Percentiles rank a stretch among this genome's conserved stretches.
These are phyloP conservation scores for Colinus virginianus DNA, from an alignment of 2,113 vertebrate species.

Conservation along the genomic window DNA sequence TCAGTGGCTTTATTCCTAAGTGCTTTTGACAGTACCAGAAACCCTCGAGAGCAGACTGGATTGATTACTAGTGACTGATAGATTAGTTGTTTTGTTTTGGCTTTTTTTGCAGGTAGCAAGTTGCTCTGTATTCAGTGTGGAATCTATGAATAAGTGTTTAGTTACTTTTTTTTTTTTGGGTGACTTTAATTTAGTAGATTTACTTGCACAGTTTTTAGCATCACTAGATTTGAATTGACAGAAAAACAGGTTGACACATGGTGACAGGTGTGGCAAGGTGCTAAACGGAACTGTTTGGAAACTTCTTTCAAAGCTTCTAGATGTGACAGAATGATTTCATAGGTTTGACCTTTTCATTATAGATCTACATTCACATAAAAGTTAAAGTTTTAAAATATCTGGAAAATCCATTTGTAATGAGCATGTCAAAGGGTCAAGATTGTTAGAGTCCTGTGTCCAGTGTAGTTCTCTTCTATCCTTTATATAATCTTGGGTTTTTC, in stretches of 20 bases:
- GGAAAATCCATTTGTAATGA: background rate
- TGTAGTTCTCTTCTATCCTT: background rate
- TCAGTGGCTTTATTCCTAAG: slow-evolving; percentile 1
- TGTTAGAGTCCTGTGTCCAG: background rate
- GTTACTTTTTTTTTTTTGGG: background rate
- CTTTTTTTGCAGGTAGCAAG: background rate
- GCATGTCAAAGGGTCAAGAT: background rate
- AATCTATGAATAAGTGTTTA: background rate
- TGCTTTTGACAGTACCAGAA: slow-evolving; percentile 32
- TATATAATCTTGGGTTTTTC: background rate
- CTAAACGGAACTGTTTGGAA: background rate
- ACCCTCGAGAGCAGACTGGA: slow-evolving; percentile 4
- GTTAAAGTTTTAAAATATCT: background rate
- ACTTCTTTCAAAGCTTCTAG: background rate
- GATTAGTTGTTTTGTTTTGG: slow-evolving; percentile 26
- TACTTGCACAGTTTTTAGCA: background rate
- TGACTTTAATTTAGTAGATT: background rate
- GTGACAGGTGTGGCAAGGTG: background rate
- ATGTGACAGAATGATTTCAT: background rate
- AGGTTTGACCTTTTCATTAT: background rate
- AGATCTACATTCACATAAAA: background rate
- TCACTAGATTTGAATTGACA: background rate
- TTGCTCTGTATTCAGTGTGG: background rate
- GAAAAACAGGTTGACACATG: accelerated
- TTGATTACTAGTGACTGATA: slow-evolving; percentile 43